phyloP scores from a whole-genome alignment of 2,113 vertebrate species.

The Otis tarda region DNA sequence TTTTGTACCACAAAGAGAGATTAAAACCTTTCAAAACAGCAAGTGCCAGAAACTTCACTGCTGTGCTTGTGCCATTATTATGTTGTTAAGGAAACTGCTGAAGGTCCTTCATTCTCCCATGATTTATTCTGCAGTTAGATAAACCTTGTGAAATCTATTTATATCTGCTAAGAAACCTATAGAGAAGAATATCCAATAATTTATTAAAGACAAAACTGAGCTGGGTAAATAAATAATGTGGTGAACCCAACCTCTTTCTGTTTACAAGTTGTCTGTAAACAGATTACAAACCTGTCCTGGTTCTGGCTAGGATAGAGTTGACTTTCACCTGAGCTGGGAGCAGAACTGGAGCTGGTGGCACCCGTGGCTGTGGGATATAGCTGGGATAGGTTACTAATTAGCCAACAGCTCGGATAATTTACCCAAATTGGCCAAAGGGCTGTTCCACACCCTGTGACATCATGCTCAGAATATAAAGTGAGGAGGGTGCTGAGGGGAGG shows the following conservation, averaged over 20 bases:
- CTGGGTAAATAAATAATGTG: background rate
- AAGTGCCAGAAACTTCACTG: background rate
- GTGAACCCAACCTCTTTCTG: background rate
- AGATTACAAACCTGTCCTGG: background rate
- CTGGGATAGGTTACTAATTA: too few relatives aligned
- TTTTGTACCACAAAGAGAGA: background rate
- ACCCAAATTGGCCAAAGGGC: too few relatives aligned
- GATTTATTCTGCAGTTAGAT: background rate
- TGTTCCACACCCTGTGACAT: too few relatives aligned
- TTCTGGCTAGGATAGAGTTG: too few relatives aligned
- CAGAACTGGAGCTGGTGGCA: too few relatives aligned
- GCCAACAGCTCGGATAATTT: too few relatives aligned
- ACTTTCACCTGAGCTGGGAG: too few relatives aligned
- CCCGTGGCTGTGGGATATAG: too few relatives aligned
- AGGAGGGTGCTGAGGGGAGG: too few relatives aligned
- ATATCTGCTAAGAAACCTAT: background rate
- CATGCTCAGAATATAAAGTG: too few relatives aligned
- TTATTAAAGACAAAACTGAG: background rate
- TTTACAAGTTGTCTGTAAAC: background rate
- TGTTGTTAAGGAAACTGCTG: slow-evolving; percentile 11
- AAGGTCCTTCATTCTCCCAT: background rate
- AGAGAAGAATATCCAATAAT: background rate
- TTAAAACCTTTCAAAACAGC: background rate
- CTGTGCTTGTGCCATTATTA: background rate
- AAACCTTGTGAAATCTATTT: background rate